Evolutionary conservation across 2,113 vertebrate species (phyloP).

Genomic region (Actenoides hombroni): DNA sequence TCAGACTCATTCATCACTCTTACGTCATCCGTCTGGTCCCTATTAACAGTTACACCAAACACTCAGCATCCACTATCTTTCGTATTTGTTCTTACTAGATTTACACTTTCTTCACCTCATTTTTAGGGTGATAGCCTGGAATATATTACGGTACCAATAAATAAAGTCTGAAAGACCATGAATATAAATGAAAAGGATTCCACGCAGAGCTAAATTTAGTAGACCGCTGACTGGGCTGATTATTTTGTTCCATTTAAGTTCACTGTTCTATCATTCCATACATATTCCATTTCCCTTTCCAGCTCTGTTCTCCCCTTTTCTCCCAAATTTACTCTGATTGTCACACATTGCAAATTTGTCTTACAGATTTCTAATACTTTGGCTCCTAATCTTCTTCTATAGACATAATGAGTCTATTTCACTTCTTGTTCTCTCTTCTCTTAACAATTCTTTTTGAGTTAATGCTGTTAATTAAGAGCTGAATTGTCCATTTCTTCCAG

Average conservation of each 20-base stretch:
- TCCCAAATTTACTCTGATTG: neutral
- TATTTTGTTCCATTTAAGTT: slow-evolving; percentile 44
- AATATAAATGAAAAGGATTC: slow-evolving; percentile 21
- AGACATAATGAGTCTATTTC: slow-evolving; percentile 38
- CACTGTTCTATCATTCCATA: slow-evolving; percentile 25
- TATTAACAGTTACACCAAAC: neutral
- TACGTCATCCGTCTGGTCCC: fast-evolving
- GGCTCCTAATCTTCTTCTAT: slow-evolving; percentile 13
- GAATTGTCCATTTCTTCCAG: neutral
- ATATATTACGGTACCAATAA: neutral
- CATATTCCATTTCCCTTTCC: slow-evolving; percentile 39
- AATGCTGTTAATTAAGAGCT: slow-evolving; percentile 20
- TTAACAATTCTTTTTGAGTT: slow-evolving; percentile 11
- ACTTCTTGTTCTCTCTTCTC: neutral
- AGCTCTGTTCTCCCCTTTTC: neutral
- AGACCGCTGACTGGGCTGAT: neutral
- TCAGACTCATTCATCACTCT: neutral
- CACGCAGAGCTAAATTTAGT: slow-evolving; percentile 42
- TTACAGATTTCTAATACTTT: slow-evolving; percentile 8
- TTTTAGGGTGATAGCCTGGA: neutral
- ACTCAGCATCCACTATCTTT: neutral
- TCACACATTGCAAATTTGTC: slow-evolving; percentile 9
- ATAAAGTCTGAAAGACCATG: neutral
- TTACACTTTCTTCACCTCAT: neutral
- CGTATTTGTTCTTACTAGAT: neutral